phyloP scores from a whole-genome alignment of 2,888 invertebrate genomes.

The Hypsopygia costalis region DNA sequence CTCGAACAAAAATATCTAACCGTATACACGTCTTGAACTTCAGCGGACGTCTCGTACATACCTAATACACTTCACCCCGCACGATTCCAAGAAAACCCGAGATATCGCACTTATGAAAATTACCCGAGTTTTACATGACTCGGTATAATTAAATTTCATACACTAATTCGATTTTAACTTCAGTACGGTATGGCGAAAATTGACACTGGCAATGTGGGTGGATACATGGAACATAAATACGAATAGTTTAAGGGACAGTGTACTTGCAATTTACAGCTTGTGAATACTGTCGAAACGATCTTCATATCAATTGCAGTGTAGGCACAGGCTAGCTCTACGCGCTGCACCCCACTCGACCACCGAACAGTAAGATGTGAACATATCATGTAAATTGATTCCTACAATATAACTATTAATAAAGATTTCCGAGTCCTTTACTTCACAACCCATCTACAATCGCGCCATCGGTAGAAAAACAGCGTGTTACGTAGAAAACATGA shows the following conservation, averaged over 20 bases:
- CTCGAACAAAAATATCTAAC: conserved; percentile 8
- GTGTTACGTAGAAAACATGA: too few species aligned
- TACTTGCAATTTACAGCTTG: not conserved
- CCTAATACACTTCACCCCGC: not conserved
- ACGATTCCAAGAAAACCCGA: not conserved
- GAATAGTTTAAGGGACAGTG: not conserved
- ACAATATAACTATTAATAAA: too few species aligned
- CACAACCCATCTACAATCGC: too few species aligned
- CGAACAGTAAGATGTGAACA: too few species aligned
- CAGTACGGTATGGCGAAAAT: conserved; percentile 3
- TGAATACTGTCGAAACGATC: too few species aligned
- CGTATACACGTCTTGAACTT: not conserved
- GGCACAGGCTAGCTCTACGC: too few species aligned
- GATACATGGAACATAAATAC: conserved; percentile 2
- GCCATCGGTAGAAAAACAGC: too few species aligned
- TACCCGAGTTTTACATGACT: not conserved
- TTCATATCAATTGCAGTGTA: too few species aligned
- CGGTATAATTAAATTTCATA: not conserved
- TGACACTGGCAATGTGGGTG: conserved; percentile 5
- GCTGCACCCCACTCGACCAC: too few species aligned
- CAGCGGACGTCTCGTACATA: not conserved
- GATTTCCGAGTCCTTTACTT: too few species aligned
- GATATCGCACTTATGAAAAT: not conserved
- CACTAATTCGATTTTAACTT: conserved; percentile 8
- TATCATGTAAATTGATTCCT: too few species aligned